A percentile compares a stretch with the other conserved stretches of the same genome.
Evolutionary conservation across 2,113 vertebrate genomes (phyloP).

Genomic region (Tonatia bakeri): DNA sequence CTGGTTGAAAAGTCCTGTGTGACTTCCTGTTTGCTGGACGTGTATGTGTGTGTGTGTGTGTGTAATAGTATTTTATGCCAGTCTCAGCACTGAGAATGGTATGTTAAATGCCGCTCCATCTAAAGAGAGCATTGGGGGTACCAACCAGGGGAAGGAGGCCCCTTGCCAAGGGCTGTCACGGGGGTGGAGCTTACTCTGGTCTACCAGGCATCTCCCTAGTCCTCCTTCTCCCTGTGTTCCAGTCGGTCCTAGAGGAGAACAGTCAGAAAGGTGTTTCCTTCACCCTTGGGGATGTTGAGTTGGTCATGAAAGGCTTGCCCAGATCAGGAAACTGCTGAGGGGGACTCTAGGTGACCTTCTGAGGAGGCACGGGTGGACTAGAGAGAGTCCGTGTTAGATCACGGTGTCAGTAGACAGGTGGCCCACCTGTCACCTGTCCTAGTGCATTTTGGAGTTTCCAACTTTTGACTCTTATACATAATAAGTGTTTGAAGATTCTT

Average conservation of each 20-base stretch:
- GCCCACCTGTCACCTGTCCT: not conserved
- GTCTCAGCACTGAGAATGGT: not conserved
- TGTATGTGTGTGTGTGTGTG: accelerated
- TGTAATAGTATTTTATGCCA: too few relatives aligned
- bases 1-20: not conserved
- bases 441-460: not conserved
- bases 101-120: not conserved
- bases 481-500: not conserved
- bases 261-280: not conserved
- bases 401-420: accelerated
- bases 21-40: not conserved
- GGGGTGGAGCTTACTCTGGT: not conserved
- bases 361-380: accelerated
- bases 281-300: accelerated
- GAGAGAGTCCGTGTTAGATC: not conserved
- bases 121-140: not conserved
- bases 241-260: not conserved
- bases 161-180: not conserved
- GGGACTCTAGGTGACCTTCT: accelerated
- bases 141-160: accelerated
- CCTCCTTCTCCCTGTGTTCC: too few relatives aligned
- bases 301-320: not conserved
- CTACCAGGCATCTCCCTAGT: accelerated
- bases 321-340: not conserved
- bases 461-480: not conserved